phyloP scores from a whole-genome alignment of 2,113 vertebrate species.

The Podocnemis expansa region DNA sequence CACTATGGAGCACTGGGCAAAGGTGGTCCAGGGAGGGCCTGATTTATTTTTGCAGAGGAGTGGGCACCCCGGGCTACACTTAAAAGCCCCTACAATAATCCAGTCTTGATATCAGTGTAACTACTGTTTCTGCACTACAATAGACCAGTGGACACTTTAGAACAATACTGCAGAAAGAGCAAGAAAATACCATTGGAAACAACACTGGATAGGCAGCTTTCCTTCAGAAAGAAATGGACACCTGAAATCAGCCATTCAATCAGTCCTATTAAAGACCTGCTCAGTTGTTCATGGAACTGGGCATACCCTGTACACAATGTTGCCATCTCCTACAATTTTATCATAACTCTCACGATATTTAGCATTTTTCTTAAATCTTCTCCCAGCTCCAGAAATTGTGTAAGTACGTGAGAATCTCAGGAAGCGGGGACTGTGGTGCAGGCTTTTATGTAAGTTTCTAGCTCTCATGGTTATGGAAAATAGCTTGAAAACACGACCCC shows the following conservation, averaged over 20 bases:
- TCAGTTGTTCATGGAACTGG: not conserved
- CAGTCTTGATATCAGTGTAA: not conserved
- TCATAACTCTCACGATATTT: not conserved
- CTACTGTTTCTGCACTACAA: fast-evolving
- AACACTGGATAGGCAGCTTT: not conserved
- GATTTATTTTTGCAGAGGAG: too few relatives aligned
- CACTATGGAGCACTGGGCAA: too few relatives aligned
- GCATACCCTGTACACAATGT: not conserved
- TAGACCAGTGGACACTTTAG: fast-evolving
- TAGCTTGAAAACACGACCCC: not conserved
- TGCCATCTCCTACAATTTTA: not conserved
- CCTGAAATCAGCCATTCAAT: not conserved
- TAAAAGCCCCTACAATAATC: too few relatives aligned
- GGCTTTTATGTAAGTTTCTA: not conserved
- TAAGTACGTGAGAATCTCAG: not conserved
- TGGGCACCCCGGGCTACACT: too few relatives aligned
- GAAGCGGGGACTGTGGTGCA: too few relatives aligned
- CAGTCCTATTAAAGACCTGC: not conserved
- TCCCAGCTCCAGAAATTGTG: too few relatives aligned
- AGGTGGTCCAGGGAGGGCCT: too few relatives aligned
- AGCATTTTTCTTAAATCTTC: not conserved
- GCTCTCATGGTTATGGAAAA: not conserved
- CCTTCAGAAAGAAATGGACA: not conserved
- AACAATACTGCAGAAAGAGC: fast-evolving
- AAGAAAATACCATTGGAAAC: not conserved